Evolutionary conservation across 1,140 invertebrate genomes (phyloP).

Genomic region (Anastrepha ludens): DNA sequence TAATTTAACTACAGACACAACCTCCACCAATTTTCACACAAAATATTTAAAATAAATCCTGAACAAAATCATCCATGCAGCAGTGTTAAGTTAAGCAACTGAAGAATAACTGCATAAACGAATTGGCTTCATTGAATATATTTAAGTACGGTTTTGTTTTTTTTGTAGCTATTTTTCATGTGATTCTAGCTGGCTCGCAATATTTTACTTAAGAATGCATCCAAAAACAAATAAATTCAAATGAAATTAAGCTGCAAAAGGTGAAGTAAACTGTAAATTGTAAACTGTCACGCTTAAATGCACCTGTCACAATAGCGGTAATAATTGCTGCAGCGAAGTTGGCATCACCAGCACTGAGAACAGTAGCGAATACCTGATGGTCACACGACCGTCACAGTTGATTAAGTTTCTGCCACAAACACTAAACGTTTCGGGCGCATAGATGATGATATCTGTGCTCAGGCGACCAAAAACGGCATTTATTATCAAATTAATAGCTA

Average conservation of each 20-base stretch:
- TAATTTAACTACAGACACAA: too few species aligned
- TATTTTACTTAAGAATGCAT: background rate
- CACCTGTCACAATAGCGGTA: background rate
- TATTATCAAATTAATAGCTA: slow-evolving; percentile 21
- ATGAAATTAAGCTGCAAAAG: slow-evolving; percentile 1
- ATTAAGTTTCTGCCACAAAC: background rate
- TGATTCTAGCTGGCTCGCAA: too few species aligned
- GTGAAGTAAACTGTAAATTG: background rate
- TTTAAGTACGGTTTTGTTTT: too few species aligned
- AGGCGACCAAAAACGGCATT: background rate
- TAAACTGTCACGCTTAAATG: background rate
- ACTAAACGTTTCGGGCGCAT: background rate
- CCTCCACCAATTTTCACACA: too few species aligned
- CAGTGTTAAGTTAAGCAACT: background rate
- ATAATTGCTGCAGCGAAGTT: background rate
- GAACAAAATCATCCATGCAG: background rate
- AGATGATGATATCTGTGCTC: background rate
- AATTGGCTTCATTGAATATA: background rate
- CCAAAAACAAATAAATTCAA: background rate
- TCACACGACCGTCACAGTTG: slow-evolving; percentile 1
- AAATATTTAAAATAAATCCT: too few species aligned
- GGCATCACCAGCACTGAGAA: background rate
- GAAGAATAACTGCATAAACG: background rate
- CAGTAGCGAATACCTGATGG: background rate
- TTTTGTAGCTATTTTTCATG: too few species aligned